phyloP scores from a whole-genome alignment of 2,113 vertebrate species.

The Prionailurus bengalensis region DNA sequence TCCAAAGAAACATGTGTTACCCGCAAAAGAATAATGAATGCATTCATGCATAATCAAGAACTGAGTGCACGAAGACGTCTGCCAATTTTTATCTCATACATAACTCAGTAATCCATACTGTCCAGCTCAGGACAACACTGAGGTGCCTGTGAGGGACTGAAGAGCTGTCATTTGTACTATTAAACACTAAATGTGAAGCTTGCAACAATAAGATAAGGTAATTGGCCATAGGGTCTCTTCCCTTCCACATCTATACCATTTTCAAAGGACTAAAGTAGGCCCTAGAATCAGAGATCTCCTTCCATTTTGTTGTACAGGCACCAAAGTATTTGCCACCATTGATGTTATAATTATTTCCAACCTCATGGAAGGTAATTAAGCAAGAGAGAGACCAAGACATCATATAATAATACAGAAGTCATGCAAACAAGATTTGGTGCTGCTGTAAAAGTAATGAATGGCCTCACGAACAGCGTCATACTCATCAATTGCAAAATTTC shows the following conservation, averaged over 20 bases:
- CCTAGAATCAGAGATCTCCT: not conserved
- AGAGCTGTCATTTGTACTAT: not conserved
- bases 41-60: slow-evolving; percentile 36
- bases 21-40: slow-evolving; percentile 22
- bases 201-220: not conserved
- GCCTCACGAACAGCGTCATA: not conserved
- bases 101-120: not conserved
- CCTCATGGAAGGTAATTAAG: not conserved
- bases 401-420: not conserved
- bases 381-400: slow-evolving; percentile 6
- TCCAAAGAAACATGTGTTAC: slow-evolving; percentile 10
- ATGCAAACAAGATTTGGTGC: not conserved
- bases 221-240: not conserved
- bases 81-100: slow-evolving; percentile 25
- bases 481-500: not conserved
- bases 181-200: not conserved
- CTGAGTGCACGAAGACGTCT: not conserved
- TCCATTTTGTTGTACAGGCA: not conserved
- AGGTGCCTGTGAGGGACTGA: not conserved
- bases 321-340: not conserved
- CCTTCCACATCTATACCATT: not conserved
- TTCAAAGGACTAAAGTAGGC: not conserved
- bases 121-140: not conserved
- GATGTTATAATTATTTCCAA: not conserved
- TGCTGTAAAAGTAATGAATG: not conserved